These are phyloP conservation scores for Zeugodacus cucurbitae DNA, from an alignment of 1,140 invertebrate genomes.

Conservation along the genomic window DNA sequence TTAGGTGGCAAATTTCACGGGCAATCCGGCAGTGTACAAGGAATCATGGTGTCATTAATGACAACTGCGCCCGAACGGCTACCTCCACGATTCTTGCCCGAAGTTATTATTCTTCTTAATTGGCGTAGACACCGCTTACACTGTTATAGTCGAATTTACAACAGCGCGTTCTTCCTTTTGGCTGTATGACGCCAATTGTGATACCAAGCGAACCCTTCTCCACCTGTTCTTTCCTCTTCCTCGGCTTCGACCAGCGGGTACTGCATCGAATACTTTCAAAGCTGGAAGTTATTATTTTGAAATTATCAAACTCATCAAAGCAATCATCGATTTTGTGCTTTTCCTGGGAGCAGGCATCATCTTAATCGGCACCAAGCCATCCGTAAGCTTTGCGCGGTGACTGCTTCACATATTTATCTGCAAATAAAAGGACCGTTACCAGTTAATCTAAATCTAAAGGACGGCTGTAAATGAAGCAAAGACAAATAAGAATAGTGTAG, in stretches of 20 bases:
- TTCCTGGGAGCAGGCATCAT: slow-evolving; percentile 56
- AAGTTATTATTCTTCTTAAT: no score
- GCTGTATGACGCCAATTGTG: no score
- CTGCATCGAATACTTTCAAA: slow-evolving; percentile 46
- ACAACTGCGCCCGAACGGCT: slow-evolving; percentile 44
- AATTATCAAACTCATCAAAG: slow-evolving; percentile 64
- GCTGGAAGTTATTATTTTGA: slow-evolving; percentile 60
- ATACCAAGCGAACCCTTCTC: no score
- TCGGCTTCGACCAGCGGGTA: background rate
- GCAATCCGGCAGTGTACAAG: slow-evolving; percentile 60
- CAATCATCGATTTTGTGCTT: slow-evolving; percentile 65
- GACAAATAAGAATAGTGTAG: no score
- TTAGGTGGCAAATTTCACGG: slow-evolving; percentile 62
- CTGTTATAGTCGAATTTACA: no score
- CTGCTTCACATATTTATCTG: slow-evolving; percentile 64
- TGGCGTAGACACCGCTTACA: no score
- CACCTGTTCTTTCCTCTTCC: no score
- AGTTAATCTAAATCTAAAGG: background rate
- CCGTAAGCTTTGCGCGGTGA: slow-evolving; percentile 65
- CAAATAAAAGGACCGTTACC: slow-evolving; percentile 2
- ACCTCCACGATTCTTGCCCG: no score
- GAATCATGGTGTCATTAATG: background rate
- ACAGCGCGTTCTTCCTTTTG: no score
- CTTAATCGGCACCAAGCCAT: slow-evolving; percentile 56
- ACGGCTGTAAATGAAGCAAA: no score